Evolutionary conservation across 1,140 invertebrate genomes (phyloP).

Genomic region (Leptinotarsa texana): DNA sequence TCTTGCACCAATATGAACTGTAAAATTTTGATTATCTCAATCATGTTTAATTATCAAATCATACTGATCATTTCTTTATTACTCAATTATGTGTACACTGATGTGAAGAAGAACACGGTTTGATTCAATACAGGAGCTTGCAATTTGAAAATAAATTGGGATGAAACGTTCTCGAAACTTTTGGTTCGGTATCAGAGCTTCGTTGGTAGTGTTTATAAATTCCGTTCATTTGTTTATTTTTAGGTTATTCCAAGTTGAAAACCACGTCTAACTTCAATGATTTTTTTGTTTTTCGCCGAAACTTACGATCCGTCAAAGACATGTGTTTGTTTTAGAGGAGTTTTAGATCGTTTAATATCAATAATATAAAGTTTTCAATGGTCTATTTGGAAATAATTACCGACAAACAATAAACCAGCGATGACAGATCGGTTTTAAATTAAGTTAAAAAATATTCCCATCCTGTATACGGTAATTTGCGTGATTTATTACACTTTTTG

Average conservation of each 20-base stretch:
- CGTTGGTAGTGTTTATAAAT: neutral
- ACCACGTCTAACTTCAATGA: neutral
- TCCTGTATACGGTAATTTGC: too few relatives aligned
- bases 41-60: too few relatives aligned
- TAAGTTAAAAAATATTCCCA: too few relatives aligned
- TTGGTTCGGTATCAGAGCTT: neutral
- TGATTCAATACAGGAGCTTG: neutral
- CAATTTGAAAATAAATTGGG: neutral
- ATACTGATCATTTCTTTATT: too few relatives aligned
- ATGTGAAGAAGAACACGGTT: too few relatives aligned
- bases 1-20: too few relatives aligned
- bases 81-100: too few relatives aligned
- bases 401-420: neutral
- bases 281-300: neutral
- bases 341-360: neutral
- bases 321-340: neutral
- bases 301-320: slow-evolving; percentile 2
- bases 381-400: neutral
- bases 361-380: neutral
- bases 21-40: too few relatives aligned
- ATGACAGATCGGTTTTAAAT: neutral
- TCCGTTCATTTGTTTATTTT: neutral
- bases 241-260: neutral
- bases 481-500: too few relatives aligned
- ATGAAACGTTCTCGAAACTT: neutral